Base-by-base conservation (phyloP, 1,140 invertebrate genomes). In the Euura saliciscinereae region DNA sequence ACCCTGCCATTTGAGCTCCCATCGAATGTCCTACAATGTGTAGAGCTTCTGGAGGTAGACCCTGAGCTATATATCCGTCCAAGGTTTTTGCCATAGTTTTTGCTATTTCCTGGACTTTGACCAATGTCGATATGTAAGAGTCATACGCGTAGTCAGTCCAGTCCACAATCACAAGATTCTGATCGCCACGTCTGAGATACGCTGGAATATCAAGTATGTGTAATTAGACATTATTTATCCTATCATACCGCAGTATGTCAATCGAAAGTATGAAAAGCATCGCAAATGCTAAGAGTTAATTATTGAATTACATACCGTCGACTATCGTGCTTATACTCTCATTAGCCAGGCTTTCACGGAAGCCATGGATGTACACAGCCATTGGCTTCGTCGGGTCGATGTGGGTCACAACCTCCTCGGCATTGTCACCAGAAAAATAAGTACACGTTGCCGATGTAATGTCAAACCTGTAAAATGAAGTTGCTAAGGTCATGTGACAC, bases 1-100 rank as follows among this genome's bases (percentile, higher is more conserved):
- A 78, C 44, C 84, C 84, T n/a, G 74, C 78, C 28, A 83, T 79
- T 44, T 86, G 84, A 6, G 77, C 82, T 42, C 84, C 84, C 66
- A 86, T 70, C 42, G 81, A 83, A 69, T 84, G 84, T 5, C 84
- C 84, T 43, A 85, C 74, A 10, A 82, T n/a, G 68, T 85, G 82
- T 43, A 85, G 77, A 78, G 78, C 77, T 59, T 78, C 76, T 0
- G 77, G 51, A 51, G 76, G 42, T 2, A 77, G 70, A 44, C 78
- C 78, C 13, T 70, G 70, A 69, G 71, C 69, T 28, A 77, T 64
- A 44, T 75, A 59, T 1, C 45, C 72, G 68, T 77, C 71, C n/a
- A 76, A 59, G 43, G 74, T 59, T 6, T 71, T 45, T n/a, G 72
- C 73, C n/a, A 73, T 74, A 7, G 45, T 65, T 28, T 28, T 28